phyloP scores from a whole-genome alignment of 1,140 invertebrate genomes.

The Diuraphis noxia region DNA sequence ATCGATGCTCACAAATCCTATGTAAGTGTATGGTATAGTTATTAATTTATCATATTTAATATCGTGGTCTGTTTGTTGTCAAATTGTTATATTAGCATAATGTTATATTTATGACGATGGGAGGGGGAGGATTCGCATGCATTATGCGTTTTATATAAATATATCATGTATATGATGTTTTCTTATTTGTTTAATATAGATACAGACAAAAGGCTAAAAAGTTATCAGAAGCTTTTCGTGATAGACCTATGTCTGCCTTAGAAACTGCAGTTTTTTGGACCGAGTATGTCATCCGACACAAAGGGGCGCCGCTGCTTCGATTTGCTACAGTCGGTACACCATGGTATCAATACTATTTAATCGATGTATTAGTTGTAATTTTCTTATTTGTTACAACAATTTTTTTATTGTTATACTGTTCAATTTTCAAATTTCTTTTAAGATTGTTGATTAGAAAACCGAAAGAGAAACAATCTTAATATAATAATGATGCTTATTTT shows the following conservation, averaged over 20 bases:
- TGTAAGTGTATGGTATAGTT: slow-evolving; percentile 12
- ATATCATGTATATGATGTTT: background rate
- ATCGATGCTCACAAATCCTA: slow-evolving; percentile 41
- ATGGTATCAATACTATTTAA: slow-evolving; percentile 66
- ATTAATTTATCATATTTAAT: background rate
- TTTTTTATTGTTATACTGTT: background rate
- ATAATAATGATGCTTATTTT: background rate
- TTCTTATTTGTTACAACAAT: background rate
- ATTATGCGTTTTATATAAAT: too few species aligned
- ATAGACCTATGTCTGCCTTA: slow-evolving; percentile 63
- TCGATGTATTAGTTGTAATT: slow-evolving; percentile 65
- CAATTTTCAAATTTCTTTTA: slow-evolving; percentile 7
- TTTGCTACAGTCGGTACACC: slow-evolving; percentile 59
- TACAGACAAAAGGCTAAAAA: slow-evolving; percentile 61
- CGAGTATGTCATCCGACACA: slow-evolving; percentile 64
- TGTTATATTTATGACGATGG: too few species aligned
- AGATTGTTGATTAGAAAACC: background rate
- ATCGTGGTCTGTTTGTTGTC: background rate
- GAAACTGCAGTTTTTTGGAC: slow-evolving; percentile 68
- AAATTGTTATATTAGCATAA: too few species aligned
- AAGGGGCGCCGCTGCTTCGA: slow-evolving; percentile 62
- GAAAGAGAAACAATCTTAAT: slow-evolving; percentile 24
- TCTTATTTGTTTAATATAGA: slow-evolving; percentile 58
- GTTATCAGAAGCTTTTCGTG: slow-evolving; percentile 64
- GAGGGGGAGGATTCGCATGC: too few species aligned